Evolutionary conservation across 1,140 invertebrate species (phyloP).

Genomic region (Apis mellifera): DNA sequence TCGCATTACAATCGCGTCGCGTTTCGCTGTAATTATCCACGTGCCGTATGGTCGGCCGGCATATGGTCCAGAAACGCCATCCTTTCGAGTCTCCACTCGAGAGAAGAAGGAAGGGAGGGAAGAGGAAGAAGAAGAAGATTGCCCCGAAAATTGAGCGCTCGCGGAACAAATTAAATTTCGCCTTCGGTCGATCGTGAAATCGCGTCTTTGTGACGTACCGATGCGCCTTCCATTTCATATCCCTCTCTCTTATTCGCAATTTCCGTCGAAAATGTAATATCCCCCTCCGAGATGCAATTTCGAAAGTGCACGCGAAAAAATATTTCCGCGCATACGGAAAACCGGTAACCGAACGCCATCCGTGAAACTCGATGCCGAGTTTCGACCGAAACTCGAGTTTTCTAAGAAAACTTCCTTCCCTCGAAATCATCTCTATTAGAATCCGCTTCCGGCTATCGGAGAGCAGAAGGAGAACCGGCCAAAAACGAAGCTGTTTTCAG

Average conservation of each 20-base stretch:
- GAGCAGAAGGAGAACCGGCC: not conserved
- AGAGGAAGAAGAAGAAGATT: slow-evolving; percentile 4
- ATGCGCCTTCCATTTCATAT: not conserved
- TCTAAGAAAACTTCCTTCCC: not conserved
- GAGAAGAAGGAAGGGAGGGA: slow-evolving; percentile 13
- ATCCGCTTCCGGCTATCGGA: slow-evolving; percentile 14
- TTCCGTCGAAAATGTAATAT: slow-evolving; percentile 2
- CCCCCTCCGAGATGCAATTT: not conserved
- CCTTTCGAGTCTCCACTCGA: slow-evolving; percentile 55
- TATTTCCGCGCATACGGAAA: not conserved
- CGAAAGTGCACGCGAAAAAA: not conserved
- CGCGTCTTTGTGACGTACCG: slow-evolving; percentile 24
- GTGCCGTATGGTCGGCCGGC: slow-evolving; percentile 57
- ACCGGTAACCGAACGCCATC: not conserved
- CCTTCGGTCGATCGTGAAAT: slow-evolving; percentile 36
- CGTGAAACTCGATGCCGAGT: slow-evolving; percentile 2
- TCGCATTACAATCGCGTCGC: slow-evolving; percentile 34
- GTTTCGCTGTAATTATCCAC: slow-evolving; percentile 54
- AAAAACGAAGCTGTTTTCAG: not conserved
- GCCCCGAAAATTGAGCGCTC: slow-evolving; percentile 38
- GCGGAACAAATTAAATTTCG: slow-evolving; percentile 49
- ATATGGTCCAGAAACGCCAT: slow-evolving; percentile 68
- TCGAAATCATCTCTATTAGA: slow-evolving; percentile 11
- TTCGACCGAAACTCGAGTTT: not conserved
- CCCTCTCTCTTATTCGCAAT: not conserved